These are phyloP conservation scores for Polyommatus iphigenia DNA, from an alignment of 2,888 invertebrate genomes.

Conservation along the genomic window DNA sequence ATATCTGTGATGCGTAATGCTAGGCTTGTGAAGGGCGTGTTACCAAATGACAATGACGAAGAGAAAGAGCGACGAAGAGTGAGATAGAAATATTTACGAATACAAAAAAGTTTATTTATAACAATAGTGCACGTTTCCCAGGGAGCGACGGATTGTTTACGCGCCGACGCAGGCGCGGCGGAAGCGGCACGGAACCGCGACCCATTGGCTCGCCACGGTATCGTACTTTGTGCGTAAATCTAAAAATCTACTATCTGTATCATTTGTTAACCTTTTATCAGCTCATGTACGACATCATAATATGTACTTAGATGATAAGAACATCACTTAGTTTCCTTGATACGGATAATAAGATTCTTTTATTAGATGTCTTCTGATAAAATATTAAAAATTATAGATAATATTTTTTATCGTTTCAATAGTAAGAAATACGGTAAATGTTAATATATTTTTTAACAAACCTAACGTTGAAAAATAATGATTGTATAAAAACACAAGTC, in stretches of 20 bases:
- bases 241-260: background rate
- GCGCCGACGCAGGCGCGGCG: slow-evolving; percentile 64
- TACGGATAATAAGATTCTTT: background rate
- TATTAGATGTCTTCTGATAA: no score
- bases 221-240: slow-evolving; percentile 34
- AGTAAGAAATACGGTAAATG: no score
- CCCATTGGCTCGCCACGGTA: slow-evolving; percentile 63
- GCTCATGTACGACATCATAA: background rate
- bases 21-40: background rate
- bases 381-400: no score
- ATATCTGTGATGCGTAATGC: background rate
- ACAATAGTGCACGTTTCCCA: slow-evolving; percentile 23
- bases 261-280: background rate
- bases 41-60: slow-evolving; percentile 10
- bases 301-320: background rate
- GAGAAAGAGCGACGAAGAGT: background rate
- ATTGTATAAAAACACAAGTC: background rate
- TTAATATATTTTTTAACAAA: background rate
- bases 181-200: slow-evolving; percentile 74
- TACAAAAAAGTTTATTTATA: background rate
- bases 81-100: background rate
- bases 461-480: background rate
- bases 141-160: slow-evolving; percentile 60
- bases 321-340: background rate
- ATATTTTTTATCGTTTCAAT: no score